Evolutionary conservation across 2,888 invertebrate species (phyloP).

Genomic region (Ormyrus thymus): DNA sequence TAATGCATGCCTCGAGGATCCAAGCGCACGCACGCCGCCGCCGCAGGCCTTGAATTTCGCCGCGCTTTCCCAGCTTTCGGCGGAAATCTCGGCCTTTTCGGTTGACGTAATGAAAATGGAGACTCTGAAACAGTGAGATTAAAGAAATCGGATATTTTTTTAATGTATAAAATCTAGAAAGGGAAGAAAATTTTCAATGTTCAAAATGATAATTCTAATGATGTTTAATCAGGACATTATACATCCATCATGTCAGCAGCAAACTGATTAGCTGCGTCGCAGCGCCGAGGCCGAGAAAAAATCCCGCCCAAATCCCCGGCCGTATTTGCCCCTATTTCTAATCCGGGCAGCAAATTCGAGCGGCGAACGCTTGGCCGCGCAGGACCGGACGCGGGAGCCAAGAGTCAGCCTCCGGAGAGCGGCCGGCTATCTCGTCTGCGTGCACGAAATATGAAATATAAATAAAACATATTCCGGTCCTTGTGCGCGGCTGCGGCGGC

Average conservation of each 20-base stretch:
- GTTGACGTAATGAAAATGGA: not conserved
- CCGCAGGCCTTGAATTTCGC: constrained; percentile 33
- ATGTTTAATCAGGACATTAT: no score
- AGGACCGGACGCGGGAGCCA: constrained; percentile 16
- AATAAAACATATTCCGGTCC: constrained; percentile 72
- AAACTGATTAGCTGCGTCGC: no score
- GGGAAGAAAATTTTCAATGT: no score
- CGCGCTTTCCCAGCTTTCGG: no score
- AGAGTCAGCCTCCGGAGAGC: constrained; percentile 5
- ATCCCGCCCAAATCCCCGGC: not conserved
- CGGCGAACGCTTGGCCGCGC: constrained; percentile 25
- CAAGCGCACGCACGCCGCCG: not conserved
- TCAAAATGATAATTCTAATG: no score
- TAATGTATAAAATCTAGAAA: no score
- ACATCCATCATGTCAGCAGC: no score
- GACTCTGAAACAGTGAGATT: no score
- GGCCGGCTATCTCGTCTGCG: constrained; percentile 59
- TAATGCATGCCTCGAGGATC: not conserved
- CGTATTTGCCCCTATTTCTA: constrained; percentile 54
- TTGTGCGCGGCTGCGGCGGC: constrained; percentile 41
- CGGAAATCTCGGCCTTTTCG: not conserved
- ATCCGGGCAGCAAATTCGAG: constrained; percentile 45
- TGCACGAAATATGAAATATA: constrained; percentile 73
- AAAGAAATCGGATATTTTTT: no score
- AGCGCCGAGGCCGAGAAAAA: not conserved